Evolutionary conservation across 2,113 vertebrate species (phyloP).

Genomic region (Clupea harengus): DNA sequence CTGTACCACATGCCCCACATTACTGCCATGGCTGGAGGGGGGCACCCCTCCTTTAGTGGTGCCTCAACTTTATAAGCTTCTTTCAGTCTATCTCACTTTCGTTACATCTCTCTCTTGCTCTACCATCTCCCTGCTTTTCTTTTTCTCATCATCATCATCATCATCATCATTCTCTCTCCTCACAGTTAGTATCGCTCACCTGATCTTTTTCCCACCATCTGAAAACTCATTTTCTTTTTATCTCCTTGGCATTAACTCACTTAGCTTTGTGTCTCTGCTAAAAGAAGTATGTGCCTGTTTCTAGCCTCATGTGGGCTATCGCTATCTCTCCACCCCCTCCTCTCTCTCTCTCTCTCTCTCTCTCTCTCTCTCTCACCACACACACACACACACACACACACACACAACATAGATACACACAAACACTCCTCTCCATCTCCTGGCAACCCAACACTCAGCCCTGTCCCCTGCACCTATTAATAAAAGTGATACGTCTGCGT

Average conservation of each 20-base stretch:
- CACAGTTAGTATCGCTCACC: background rate
- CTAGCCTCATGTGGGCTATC: background rate
- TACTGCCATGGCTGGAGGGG: constrained; percentile 27
- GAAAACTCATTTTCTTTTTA: background rate
- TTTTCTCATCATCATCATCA: background rate
- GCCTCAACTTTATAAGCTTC: background rate
- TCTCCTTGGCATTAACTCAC: constrained; percentile 2
- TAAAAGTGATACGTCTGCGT: constrained; percentile 41
- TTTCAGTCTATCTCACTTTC: background rate
- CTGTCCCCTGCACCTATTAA: constrained; percentile 44
- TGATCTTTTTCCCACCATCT: background rate
- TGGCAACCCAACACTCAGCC: constrained; percentile 44
- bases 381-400: constrained; percentile 8
- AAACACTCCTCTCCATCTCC: constrained; percentile 24
- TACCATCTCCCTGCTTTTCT: background rate
- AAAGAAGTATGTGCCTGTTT: background rate
- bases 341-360: constrained; percentile 19
- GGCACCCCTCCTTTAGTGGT: background rate
- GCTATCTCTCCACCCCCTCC: constrained; percentile 33
- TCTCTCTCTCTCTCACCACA: constrained; percentile 1
- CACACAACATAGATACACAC: constrained; percentile 25
- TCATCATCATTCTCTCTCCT: background rate
- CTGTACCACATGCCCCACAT: constrained; percentile 38
- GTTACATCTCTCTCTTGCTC: background rate
- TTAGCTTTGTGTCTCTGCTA: background rate